These are phyloP conservation scores for Oreochromis niloticus DNA, from an alignment of 2,113 vertebrate species.

Conservation along the genomic window DNA sequence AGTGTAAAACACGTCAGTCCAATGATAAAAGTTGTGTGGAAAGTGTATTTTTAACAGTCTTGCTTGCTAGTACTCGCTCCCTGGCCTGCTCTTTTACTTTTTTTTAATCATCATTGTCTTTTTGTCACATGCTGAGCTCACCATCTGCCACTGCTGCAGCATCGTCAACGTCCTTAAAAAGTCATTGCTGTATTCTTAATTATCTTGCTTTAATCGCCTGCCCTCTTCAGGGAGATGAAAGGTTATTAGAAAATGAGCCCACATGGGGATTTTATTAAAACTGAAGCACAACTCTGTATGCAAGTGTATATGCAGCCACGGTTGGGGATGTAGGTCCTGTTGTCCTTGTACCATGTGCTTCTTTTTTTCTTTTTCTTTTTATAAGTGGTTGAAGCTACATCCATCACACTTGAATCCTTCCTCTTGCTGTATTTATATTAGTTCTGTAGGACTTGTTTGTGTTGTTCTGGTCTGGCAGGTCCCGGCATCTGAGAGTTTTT, in stretches of 20 bases:
- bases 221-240: constrained; percentile 29
- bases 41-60: neutral
- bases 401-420: neutral
- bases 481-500: neutral
- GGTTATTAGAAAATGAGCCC: constrained; percentile 35
- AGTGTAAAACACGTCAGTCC: neutral
- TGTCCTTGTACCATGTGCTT: neutral
- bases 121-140: constrained; percentile 36
- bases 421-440: neutral
- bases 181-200: constrained; percentile 55
- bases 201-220: constrained; percentile 37
- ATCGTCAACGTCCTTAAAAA: constrained; percentile 35
- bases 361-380: neutral
- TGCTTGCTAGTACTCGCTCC: neutral
- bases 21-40: neutral
- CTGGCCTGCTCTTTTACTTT: neutral
- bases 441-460: neutral
- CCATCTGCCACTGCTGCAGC: constrained; percentile 48
- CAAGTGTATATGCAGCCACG: neutral
- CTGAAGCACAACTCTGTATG: neutral
- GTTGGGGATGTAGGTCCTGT: neutral
- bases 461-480: neutral
- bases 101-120: constrained; percentile 16
- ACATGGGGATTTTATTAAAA: constrained; percentile 1
- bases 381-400: neutral